Evolutionary conservation across 2,888 invertebrate species (phyloP), one percentile per base, ranked within the genome.

Genomic region (Drosophila acutilabella): DNA sequence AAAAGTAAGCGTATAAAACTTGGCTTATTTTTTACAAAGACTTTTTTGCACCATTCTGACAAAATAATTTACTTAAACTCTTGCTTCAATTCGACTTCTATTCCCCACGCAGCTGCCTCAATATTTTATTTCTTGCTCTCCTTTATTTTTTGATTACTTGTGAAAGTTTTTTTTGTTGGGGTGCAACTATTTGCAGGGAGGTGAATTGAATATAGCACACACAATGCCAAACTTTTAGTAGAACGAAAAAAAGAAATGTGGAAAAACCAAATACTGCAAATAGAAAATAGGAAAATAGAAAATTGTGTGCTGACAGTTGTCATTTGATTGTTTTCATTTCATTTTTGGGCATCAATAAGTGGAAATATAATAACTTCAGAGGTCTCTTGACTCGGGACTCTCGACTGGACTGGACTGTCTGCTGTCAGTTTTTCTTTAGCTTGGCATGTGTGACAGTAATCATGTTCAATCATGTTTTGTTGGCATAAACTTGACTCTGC

Each of bases 241-340:
- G 4, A 4, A n/a, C 54, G 52, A 42, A 48, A 30, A 18, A 33
- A 48, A 30, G 3, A 30, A 30, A 8, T 36, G 13, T 13, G 13
- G 36, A 36, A 36, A 13, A 13, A 11, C 13, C 36, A 11, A 36
- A 36, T 13, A 36, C 2, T 4, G 36, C 36, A 30, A 50, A 30
- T 16, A 23, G 40, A 20, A 52, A 5, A 40, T 2, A 52, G 16
- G 45, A 54, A 60, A 58, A 56, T 48, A 38, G 51, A 64, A 64
- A 54, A 68, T 48, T 40, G 45, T 50, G 18, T 69, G 73, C 79
- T 72, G 75, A 79, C 87, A 87, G 81, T 87, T 84, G 85, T 87
- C 80, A 73, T 81, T 81, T 81, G 87, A 87, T 84, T 87, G 81
- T 86, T 85, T 88, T 85, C 75, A 77, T 86, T 86, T 86, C 79